Conservation (phyloP, 1,140 invertebrate genomes). For the Sycophila sp. region DNA sequence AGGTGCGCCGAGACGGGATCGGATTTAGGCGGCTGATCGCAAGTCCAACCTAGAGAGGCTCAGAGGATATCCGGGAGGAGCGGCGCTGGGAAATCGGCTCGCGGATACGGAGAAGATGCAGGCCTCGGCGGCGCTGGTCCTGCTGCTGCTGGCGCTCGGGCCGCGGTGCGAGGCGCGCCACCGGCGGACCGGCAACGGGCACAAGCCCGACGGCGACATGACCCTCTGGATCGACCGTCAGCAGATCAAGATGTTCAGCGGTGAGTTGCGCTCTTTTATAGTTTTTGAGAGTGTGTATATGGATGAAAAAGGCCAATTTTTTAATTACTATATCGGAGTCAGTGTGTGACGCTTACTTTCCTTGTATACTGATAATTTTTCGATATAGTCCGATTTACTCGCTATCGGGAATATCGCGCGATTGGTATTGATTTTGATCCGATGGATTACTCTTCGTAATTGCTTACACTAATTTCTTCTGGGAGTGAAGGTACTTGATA, state of each 20-base stretch:
- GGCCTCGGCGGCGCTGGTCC: conserved; percentile 43
- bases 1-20: no score
- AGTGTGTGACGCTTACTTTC: no score
- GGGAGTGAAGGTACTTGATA: no score
- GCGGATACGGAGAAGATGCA: conserved; percentile 45
- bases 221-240: conserved; percentile 89
- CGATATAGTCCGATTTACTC: no score
- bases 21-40: no score
- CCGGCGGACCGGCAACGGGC: conserved; percentile 56
- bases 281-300: no score
- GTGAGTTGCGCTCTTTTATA: no score
- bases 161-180: conserved; percentile 44
- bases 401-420: neutral
- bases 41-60: neutral
- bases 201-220: conserved; percentile 71
- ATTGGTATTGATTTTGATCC: neutral
- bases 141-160: conserved; percentile 1
- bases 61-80: neutral
- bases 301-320: no score
- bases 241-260: conserved; percentile 89
- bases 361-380: no score
- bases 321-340: no score
- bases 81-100: conserved; percentile 41
- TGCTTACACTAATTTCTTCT: no score
- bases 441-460: no score